A percentile compares a stretch with the other conserved stretches of the same genome.
phyloP scores from a whole-genome alignment of 2,113 vertebrate genomes.

The Megaceryle torquata region DNA sequence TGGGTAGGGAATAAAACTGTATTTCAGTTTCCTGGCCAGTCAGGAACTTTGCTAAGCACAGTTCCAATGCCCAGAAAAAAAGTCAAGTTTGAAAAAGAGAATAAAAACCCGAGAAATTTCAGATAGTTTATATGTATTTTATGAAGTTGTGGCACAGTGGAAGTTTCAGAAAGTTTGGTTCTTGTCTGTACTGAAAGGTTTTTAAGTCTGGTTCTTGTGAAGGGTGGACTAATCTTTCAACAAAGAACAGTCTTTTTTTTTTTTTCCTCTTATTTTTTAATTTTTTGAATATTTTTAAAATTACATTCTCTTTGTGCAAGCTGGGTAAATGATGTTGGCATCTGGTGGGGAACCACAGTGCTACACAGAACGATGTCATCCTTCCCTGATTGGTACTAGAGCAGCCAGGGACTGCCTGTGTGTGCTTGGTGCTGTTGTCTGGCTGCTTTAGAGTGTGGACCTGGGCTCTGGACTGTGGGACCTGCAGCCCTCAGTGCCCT shows the following conservation, averaged over 20 bases:
- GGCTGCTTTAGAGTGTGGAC: neutral
- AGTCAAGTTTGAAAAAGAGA: neutral
- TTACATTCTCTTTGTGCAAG: neutral
- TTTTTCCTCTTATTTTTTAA: neutral
- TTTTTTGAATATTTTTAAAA: neutral
- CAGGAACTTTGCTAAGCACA: neutral
- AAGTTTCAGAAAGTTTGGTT: neutral
- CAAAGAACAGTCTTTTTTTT: neutral
- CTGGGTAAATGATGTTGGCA: rapidly evolving
- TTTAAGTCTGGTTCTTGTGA: neutral
- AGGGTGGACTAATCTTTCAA: neutral
- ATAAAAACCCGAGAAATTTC: neutral
- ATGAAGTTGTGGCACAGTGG: neutral
- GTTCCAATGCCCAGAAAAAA: neutral
- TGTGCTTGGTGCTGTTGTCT: neutral
- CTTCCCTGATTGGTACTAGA: rapidly evolving
- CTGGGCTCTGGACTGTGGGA: neutral
- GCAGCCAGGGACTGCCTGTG: neutral
- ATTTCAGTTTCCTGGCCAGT: neutral
- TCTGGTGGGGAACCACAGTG: rapidly evolving
- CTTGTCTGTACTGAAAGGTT: neutral
- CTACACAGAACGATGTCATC: neutral
- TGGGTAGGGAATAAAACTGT: neutral
- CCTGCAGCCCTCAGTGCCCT: no score
- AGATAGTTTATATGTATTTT: neutral